Base-by-base conservation (phyloP, 2,797 vertebrate genomes). In the Sarcoramphus papa region DNA sequence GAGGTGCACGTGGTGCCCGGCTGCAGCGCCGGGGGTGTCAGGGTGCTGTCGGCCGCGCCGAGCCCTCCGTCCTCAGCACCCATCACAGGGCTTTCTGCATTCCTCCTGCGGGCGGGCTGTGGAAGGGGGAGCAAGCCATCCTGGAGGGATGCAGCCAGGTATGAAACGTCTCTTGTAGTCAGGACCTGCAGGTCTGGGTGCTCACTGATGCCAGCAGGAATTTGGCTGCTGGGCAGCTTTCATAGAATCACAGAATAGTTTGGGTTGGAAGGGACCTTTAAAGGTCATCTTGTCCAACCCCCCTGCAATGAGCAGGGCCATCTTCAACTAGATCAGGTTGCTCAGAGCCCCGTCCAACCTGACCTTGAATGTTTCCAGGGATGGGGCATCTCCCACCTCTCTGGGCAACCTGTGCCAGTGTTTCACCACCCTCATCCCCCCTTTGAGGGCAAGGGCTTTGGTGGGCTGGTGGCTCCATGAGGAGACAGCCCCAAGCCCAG, bases 251-350 rank as follows among this genome's bases (percentile, higher is more conserved):
- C 0, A 6, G 67, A 28, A 33, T 3, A 7, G 10, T 80, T 86
- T 27, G 43, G 6, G 48, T 21, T 8, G 23, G n/a, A 59, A 60
- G 10, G 30, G 12, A 70, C 33, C 7, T 74, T 30, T 15, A 13
- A 50, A 41, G 10, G 7, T 6, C 31, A 35, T 6, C 28, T 14
- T 35, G n/a, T 27, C 17, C 82, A 41, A 8, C 15, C 3, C 17
- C 22, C 18, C 47, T 48, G 28, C 54, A 4, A 1, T 0, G 4
- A 15, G 9, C 41, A 73, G 50, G 37, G 37, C 7, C 31, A 30
- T 13, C 16, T 43, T 9, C 43, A 6, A 0, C n/a, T 1, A 2
- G 1, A 11, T 4, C 73, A 64, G 8, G 19, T 4, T 35, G 20
- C 45, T 69, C 64, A 41, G 60, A 80, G 11, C 18, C 30, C 59